Base-by-base conservation (phyloP, 2,888 invertebrate genomes). In the Lissocephala sabroskyi region DNA sequence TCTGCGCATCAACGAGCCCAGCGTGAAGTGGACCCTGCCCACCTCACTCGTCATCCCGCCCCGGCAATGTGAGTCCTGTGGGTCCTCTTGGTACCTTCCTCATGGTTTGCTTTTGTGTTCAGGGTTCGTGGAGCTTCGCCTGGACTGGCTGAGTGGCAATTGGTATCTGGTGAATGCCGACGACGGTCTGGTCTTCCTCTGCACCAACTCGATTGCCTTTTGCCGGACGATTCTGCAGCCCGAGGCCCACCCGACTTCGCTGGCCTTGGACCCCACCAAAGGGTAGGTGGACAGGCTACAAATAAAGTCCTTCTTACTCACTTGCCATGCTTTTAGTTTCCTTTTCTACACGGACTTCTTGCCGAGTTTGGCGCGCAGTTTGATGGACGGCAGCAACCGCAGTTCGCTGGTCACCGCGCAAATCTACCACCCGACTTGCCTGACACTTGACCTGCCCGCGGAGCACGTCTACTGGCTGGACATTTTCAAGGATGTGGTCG, bases 81-180 rank as follows among this genome's bases (percentile, higher is more conserved):
- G 28, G 19, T 17, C 18, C 10, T 29, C n/a, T 42, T 48, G 3
- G 2, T 23, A 13, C n/a, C 37, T 39, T 23, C 40, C 29, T 36
- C 40, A 17, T 18, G 33, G 32, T 40, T 43, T 29, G 32, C 45
- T 49, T 62, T 41, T 50, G 55, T 49, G 65, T 80, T 55, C 83
- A 91, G 92, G 89, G 59, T 90, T 94, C 58, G 89, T 89, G 59
- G 91, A 92, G 80, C 86, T 95, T 73, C 90, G 91, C 4, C 83
- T 91, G 59, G 96, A 96, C 85, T 96, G 96, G 96, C 86, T 94
- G 49, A 89, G 92, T 11, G 89, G 89, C 67, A 94, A 94, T 86
- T 95, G 94, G 94, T 96, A 95, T 86, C 88, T 94, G 80, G 86
- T 91, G 68, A 93, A 92, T 84, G 88, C 87, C 70, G 86, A 86